Evolutionary conservation across 2,888 invertebrate genomes (phyloP), one percentile per base, ranked within the genome.

Genomic region (Eupithecia pulchellata): DNA sequence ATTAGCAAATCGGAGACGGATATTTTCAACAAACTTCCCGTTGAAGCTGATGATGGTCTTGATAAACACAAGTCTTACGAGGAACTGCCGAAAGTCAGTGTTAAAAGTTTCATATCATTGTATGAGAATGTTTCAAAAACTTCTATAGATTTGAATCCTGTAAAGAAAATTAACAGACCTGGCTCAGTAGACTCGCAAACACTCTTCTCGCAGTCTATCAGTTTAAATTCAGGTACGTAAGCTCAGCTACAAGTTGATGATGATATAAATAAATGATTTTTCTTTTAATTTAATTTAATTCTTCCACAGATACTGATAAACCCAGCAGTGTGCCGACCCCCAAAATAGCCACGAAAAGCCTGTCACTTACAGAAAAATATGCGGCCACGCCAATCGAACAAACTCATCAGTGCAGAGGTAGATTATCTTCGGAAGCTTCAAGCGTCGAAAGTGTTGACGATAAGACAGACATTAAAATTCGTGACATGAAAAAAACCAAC

Each of bases 1-100:
- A 87, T 91, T n/a, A 94, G 94, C 75, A 93, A 89, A 81, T 94
- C 94, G 29, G 94, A 94, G 85, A 92, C 91, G 93, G 94, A 94
- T 70, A 91, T 94, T 78, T 94, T 93, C 66, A 93, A 84, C 69
- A 94, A 91, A 85, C 75, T 83, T n/a, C 77, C 84, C 66, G 80
- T 75, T 65, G 83, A 82, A 68, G 64, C 79, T 17, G 75, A 77
- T 47, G 85, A 88, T 36, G 86, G 88, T 63, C 82, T 92, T 61
- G 90, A 92, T 64, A 92, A 90, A 84, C 86, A 93, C 75, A 92
- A 91, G 76, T 94, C 94, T 17, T 93, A 84, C 73, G 93, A 93
- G 69, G 92, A 93, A 79, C 82, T 94, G 58, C 93, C 93, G 34
- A 92, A 90, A 86, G 89, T 89, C 58, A 92, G 88, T 75, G 93